Evolutionary conservation across 2,888 invertebrate species (phyloP), one percentile per base, ranked within the genome.

Genomic region (Leptura quadrifasciata): DNA sequence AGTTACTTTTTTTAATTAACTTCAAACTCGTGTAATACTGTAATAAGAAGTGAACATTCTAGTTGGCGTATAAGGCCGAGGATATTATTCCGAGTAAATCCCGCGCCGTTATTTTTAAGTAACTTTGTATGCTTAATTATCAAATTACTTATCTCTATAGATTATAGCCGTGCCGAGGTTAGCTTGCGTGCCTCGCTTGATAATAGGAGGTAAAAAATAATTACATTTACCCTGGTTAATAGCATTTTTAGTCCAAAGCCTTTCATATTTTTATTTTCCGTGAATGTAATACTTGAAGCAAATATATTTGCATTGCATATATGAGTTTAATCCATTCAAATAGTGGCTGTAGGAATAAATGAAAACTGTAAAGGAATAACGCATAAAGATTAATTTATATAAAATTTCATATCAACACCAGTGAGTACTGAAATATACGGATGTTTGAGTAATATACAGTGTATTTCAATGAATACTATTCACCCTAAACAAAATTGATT

Each of bases 201-300:
- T 81, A 80, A 80, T 78, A 73, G 76, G 76, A 76, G 81, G 78
- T 70, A 75, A 79, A 82, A 81, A 81, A 82, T 82, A 82, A 82
- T 82, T 81, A 81, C 76, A 76, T 80, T 54, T 65, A 47, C 54
- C 67, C 57, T 55, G 75, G 71, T 70, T 80, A 82, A 81, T 80
- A 75, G 80, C 78, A 78, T 76, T 80, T 81, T 79, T n/a, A 47
- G 47, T 47, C 47, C 47, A 47, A 47, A 47, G 47, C 15, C 39
- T 39, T 57, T 57, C 21, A 57, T 15, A 15, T 57, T 57, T 57
- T 57, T 20, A 21, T 10, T 57, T 20, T 57, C 21, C 20, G 57
- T 57, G 5, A 57, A 21, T 47, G n/a, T 15, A 47, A 47, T 2
- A 47, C n/a, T 47, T 47, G 47, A 5, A 47, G 12, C 12, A 39